A percentile compares a stretch with the other conserved stretches of the same genome.
Evolutionary conservation across 2,113 vertebrate genomes (phyloP).

Genomic region (Chionis minor): DNA sequence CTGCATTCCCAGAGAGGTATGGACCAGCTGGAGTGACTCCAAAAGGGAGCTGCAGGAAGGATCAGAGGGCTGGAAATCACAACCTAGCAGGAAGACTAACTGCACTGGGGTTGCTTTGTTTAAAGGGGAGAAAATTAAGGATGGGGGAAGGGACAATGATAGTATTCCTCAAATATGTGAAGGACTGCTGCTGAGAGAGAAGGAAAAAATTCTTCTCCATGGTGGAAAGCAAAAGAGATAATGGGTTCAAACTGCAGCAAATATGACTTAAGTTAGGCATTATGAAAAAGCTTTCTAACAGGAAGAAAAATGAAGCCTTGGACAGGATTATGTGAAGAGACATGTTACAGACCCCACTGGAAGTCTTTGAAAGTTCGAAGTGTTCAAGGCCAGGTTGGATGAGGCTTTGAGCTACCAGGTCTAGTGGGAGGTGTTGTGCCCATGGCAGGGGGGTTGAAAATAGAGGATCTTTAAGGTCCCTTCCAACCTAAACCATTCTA

Average conservation of each 20-base stretch:
- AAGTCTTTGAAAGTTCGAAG: background rate
- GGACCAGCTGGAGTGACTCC: background rate
- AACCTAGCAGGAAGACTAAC: conserved; percentile 1
- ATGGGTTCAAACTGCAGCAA: conserved; percentile 3
- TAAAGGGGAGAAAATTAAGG: conserved; percentile 47
- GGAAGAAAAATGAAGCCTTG: background rate
- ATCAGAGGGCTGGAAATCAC: conserved; percentile 1
- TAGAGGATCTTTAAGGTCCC: no score
- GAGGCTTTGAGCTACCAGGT: no score
- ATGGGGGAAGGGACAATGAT: conserved; percentile 7
- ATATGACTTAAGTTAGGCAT: background rate
- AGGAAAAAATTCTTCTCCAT: background rate
- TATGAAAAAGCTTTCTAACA: background rate
- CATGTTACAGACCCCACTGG: background rate
- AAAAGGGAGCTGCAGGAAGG: background rate
- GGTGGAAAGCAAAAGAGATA: conserved; percentile 29
- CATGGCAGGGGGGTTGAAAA: no score
- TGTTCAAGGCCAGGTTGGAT: no score
- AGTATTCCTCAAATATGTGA: conserved; percentile 47
- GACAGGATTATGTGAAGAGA: background rate
- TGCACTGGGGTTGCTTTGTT: background rate
- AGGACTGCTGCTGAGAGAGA: conserved; percentile 15
- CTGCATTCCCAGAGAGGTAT: background rate
- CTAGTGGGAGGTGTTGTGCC: no score
- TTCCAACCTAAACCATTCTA: no score